These are phyloP conservation scores for Nymphalis urticae DNA, from an alignment of 2,888 invertebrate species.

Conservation along the genomic window DNA sequence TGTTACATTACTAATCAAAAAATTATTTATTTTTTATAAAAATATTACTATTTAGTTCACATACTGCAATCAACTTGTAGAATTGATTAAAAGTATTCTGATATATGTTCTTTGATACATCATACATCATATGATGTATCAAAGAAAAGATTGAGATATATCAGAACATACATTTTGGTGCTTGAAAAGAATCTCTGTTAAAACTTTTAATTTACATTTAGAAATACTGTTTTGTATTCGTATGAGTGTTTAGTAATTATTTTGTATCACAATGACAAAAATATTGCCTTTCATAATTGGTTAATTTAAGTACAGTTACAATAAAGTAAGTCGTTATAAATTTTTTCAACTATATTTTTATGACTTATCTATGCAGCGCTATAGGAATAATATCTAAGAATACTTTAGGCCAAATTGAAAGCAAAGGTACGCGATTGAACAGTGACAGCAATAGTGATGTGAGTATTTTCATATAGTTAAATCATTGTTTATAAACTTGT, in stretches of 20 bases:
- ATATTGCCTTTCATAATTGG: conserved; percentile 12
- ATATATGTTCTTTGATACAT: not conserved
- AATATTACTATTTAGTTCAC: conserved; percentile 26
- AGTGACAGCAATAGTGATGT: conserved; percentile 26
- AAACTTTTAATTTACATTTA: not conserved
- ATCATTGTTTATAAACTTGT: conserved; percentile 17
- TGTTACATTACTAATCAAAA: conserved; percentile 21
- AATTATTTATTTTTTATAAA: conserved; percentile 22
- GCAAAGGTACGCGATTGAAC: conserved; percentile 21
- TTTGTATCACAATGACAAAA: conserved; percentile 17
- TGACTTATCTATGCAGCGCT: conserved; percentile 12
- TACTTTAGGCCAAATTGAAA: conserved; percentile 33
- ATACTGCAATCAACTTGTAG: conserved; percentile 9
- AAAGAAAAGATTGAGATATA: not conserved
- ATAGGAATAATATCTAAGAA: conserved; percentile 15
- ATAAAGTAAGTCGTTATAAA: conserved; percentile 5
- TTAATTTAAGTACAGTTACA: conserved; percentile 22
- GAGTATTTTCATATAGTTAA: conserved; percentile 27
- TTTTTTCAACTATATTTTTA: conserved; percentile 8
- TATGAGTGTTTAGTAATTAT: conserved; percentile 7
- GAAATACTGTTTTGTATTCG: conserved; percentile 7
- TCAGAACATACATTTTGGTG: conserved; percentile 4
- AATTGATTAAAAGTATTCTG: conserved; percentile 19
- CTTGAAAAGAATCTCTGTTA: not conserved
- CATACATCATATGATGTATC: not conserved